Conservation (phyloP, 1,140 invertebrate species). For the Sitophilus oryzae region DNA sequence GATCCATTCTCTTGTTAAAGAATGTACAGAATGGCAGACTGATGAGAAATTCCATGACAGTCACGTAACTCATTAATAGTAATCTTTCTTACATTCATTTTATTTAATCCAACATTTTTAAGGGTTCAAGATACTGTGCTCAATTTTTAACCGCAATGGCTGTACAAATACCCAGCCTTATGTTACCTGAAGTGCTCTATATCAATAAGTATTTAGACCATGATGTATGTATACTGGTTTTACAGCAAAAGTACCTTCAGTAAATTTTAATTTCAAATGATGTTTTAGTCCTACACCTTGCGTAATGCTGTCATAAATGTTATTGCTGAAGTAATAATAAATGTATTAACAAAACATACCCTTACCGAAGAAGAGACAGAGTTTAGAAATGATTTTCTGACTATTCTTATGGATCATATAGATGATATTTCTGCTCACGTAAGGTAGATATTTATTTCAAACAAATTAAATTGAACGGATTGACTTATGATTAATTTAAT, state of each 20-base stretch:
- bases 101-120: slow-evolving; percentile 15
- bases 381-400: slow-evolving; percentile 52
- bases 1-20: slow-evolving; percentile 58
- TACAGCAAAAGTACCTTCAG: background rate
- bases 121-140: slow-evolving; percentile 53
- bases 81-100: background rate
- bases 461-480: too few species aligned
- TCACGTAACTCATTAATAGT: slow-evolving; percentile 25
- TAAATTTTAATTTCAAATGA: slow-evolving; percentile 11
- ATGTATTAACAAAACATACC: slow-evolving; percentile 53
- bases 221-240: slow-evolving; percentile 24
- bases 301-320: slow-evolving; percentile 63
- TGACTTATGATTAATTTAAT: background rate
- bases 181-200: slow-evolving; percentile 49
- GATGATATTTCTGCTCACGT: slow-evolving; percentile 65
- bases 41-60: slow-evolving; percentile 44
- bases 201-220: slow-evolving; percentile 34
- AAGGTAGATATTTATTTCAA: slow-evolving; percentile 27
- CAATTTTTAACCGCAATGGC: slow-evolving; percentile 60
- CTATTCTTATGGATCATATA: slow-evolving; percentile 60
- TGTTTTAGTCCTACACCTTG: slow-evolving; percentile 57
- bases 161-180: slow-evolving; percentile 51
- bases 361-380: slow-evolving; percentile 51
- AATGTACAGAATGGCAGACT: slow-evolving; percentile 59
- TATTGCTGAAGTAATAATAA: slow-evolving; percentile 57